Base-by-base conservation (phyloP, 1,140 invertebrate genomes). In the Bathynomus jamesi region DNA sequence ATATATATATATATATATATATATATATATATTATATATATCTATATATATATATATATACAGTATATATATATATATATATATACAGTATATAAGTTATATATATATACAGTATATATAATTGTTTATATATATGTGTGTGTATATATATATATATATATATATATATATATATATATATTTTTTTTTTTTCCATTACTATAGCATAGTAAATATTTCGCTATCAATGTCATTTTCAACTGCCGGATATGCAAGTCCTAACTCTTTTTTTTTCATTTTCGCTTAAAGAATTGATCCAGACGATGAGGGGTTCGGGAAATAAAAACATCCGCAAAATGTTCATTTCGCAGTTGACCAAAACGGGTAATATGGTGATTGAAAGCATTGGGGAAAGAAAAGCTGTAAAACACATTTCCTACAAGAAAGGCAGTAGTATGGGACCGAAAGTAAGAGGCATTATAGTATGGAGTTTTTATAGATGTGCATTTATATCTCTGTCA, bases 331-430 rank as follows among this genome's bases (percentile, higher is more conserved):
- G 87, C 78, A 83, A 88, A 28, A 83, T 95, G 75, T 97, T 96
- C 81, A 87, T 87, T 65, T 92, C 92, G 78, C 90, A 91, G 80
- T 81, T 96, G 17, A 91, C 92, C n/a, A 91, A 90, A 82, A 90
- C 90, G 61, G 92, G 92, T 0, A 92, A 91, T 78, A 82, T 93
- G 7, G 90, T 84, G 0, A 80, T 83, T 5, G 69, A 78, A 11
- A 65, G 69, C 29, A 64, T 28, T 46, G 28, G 13, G 11, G n/a
- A 40, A 40, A 40, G 17, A n/a, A n/a, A n/a, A n/a, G n/a, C n/a
- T n/a, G n/a, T n/a, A n/a, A n/a, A n/a, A n/a, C 17, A 27, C 27
- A 29, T 62, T 17, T 27, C 2, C 28, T 10, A 24, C 29, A 31
- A 65, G 13, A 28, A 27, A 10, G 8, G 24, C 1, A 28, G 21